Percentiles rank a stretch among this genome's conserved stretches.
Evolutionary conservation across 2,888 invertebrate genomes (phyloP).

Genomic region (Diadegma fenestrale): DNA sequence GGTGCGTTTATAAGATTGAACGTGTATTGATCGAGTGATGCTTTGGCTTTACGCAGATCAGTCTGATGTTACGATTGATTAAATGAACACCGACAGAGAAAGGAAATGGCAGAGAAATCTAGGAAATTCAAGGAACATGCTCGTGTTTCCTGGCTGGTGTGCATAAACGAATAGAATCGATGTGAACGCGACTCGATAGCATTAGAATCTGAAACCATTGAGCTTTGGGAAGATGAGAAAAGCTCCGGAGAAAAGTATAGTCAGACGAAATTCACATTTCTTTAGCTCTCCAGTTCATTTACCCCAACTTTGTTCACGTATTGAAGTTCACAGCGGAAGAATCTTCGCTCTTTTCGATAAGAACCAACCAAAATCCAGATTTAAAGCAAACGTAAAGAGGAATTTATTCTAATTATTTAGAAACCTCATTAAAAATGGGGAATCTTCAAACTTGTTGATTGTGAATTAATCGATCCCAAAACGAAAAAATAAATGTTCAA

Average conservation of each 20-base stretch:
- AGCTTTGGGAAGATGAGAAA: neutral
- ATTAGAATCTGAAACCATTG: conserved; percentile 16
- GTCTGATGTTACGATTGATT: conserved; percentile 59
- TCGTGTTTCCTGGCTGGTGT: conserved; percentile 5
- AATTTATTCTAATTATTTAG: neutral
- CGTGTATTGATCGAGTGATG: neutral
- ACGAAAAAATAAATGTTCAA: neutral
- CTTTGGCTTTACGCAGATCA: conserved; percentile 43
- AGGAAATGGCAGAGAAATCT: neutral
- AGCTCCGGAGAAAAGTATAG: conserved; percentile 14
- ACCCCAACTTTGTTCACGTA: neutral
- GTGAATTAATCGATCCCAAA: neutral
- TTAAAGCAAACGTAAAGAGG: neutral
- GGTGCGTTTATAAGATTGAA: neutral
- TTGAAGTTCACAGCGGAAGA: neutral
- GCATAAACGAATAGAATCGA: neutral
- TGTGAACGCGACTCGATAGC: conserved; percentile 16
- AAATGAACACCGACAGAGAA: conserved; percentile 35
- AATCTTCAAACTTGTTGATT: no score
- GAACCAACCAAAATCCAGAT: neutral
- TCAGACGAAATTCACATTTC: conserved; percentile 18
- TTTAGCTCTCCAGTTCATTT: conserved; percentile 22
- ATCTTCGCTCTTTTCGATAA: neutral
- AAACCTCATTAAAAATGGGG: neutral
- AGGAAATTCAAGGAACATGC: conserved; percentile 42